Conservation (phyloP, 2,888 invertebrate genomes). For the Brachynemurus nebulosus region DNA sequence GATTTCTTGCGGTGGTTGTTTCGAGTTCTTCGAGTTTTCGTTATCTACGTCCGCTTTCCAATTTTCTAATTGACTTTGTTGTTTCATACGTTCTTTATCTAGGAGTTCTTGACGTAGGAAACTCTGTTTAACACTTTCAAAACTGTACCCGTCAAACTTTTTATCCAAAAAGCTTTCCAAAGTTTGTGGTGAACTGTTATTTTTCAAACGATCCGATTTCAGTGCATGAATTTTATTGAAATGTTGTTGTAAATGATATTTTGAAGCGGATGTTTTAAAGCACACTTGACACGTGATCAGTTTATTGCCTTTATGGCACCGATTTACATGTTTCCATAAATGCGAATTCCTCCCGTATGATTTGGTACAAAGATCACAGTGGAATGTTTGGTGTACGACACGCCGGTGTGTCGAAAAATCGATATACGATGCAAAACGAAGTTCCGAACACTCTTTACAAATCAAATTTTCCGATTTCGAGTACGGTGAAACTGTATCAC, state of each 20-base stretch:
- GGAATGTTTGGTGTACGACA: slow-evolving; percentile 38
- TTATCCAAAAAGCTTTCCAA: slow-evolving; percentile 26
- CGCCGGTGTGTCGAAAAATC: slow-evolving; percentile 39
- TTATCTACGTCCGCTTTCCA: not conserved
- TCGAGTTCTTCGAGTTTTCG: no score
- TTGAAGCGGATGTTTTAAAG: slow-evolving; percentile 42
- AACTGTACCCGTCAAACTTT: slow-evolving; percentile 28
- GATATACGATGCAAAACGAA: slow-evolving; percentile 33
- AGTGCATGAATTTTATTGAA: slow-evolving; percentile 37
- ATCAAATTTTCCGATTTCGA: not conserved
- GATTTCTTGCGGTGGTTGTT: slow-evolving; percentile 27
- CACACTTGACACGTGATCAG: slow-evolving; percentile 43
- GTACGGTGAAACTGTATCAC: not conserved
- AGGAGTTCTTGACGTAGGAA: slow-evolving; percentile 27
- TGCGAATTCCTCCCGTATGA: slow-evolving; percentile 45
- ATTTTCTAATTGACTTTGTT: not conserved
- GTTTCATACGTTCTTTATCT: slow-evolving; percentile 14
- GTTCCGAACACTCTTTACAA: slow-evolving; percentile 15
- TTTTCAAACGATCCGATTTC: slow-evolving; percentile 26
- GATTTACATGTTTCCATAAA: slow-evolving; percentile 46
- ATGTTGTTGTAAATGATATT: slow-evolving; percentile 40
- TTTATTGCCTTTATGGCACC: slow-evolving; percentile 36
- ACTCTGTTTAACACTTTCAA: slow-evolving; percentile 27
- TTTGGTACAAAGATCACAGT: slow-evolving; percentile 45
- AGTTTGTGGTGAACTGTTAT: slow-evolving; percentile 13